Evolutionary conservation across 2,797 vertebrate species (phyloP).

Genomic region (Pangasius sanitwongsei): DNA sequence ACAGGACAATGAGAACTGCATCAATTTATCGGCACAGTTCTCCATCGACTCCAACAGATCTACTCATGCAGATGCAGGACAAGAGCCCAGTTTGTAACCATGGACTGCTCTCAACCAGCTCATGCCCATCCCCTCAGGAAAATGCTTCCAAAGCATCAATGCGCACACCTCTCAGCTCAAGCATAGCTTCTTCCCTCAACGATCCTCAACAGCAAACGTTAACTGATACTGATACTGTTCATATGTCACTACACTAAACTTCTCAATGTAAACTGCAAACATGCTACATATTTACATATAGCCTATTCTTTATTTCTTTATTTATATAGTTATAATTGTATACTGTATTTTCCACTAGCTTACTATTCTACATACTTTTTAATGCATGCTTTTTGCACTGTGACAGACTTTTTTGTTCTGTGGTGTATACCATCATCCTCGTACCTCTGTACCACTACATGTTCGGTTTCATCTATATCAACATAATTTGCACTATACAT

Average conservation of each 20-base stretch:
- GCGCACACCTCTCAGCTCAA: neutral
- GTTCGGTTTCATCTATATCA: neutral
- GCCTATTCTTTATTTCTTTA: neutral
- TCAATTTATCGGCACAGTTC: no score
- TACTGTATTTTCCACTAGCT: neutral
- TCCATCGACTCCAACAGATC: no score
- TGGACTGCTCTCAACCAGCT: neutral
- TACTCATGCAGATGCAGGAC: no score
- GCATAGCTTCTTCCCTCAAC: neutral
- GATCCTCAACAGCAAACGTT: neutral
- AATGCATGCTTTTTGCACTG: neutral
- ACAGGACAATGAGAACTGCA: neutral
- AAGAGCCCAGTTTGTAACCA: neutral
- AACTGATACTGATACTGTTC: neutral
- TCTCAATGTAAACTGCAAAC: neutral
- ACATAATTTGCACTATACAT: neutral
- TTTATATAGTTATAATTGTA: neutral
- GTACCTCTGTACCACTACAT: neutral
- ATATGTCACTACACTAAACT: neutral
- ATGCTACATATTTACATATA: neutral
- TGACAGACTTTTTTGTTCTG: neutral
- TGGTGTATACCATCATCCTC: neutral
- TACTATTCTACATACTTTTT: neutral
- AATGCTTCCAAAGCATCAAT: neutral
- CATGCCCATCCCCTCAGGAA: neutral